These are phyloP conservation scores for Prietella phreatophila DNA, from an alignment of 2,113 vertebrate species.

Conservation along the genomic window DNA sequence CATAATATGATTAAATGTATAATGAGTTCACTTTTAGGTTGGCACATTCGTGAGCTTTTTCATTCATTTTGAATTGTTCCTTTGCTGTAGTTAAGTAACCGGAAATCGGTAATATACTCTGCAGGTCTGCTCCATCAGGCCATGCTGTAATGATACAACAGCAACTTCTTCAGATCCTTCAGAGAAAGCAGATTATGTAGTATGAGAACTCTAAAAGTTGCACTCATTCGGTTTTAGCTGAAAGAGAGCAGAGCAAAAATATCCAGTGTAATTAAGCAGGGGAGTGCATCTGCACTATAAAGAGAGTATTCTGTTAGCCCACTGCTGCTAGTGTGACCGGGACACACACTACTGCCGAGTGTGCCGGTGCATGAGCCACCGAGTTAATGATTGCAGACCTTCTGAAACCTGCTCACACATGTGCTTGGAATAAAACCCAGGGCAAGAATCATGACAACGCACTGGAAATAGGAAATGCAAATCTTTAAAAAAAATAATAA, in stretches of 20 bases:
- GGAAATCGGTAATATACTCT: background rate
- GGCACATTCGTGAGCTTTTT: background rate
- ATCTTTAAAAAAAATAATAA: background rate
- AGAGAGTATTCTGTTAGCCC: constrained; percentile 31
- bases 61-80: background rate
- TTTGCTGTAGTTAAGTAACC: background rate
- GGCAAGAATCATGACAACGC: background rate
- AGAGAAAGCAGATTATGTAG: background rate
- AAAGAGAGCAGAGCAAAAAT: background rate
- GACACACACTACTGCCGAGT: constrained; percentile 18
- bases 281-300: constrained; percentile 6
- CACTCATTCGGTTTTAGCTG: background rate
- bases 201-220: background rate
- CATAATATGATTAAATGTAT: background rate
- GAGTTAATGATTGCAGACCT: constrained; percentile 22
- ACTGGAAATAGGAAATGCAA: constrained; percentile 2
- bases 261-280: constrained; percentile 35
- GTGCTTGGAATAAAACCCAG: background rate
- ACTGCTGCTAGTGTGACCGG: background rate
- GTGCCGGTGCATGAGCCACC: constrained; percentile 15
- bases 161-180: background rate
- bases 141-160: background rate
- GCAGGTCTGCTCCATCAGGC: background rate
- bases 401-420: background rate
- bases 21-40: background rate